A percentile compares a stretch with the other conserved stretches of the same genome.
Conservation (phyloP, 1,140 invertebrate species). For the Galendromus occidentalis region DNA sequence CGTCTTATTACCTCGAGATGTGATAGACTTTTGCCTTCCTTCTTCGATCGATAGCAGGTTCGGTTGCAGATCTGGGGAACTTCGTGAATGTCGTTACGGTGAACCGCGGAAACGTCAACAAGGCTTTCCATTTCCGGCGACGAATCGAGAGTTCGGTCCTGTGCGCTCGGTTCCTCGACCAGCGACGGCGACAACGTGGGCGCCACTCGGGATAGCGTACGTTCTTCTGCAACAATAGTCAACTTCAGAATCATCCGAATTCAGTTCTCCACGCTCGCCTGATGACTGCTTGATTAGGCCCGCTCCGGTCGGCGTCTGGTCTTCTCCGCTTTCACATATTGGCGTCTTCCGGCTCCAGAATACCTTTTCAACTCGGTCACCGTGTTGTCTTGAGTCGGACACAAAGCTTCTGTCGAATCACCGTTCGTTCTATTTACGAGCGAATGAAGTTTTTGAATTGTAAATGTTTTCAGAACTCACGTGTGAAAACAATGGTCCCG, state of each 20-base stretch:
- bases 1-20: background rate
- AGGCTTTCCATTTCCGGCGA: background rate
- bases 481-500: constrained; percentile 6
- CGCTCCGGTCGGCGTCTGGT: background rate
- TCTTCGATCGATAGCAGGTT: background rate
- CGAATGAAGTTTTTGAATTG: background rate
- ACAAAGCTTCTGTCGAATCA: background rate
- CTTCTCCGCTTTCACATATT: background rate
- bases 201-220: background rate
- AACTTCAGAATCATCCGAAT: background rate
- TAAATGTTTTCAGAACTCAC: background rate
- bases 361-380: background rate
- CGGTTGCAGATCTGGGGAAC: background rate
- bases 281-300: background rate
- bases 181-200: background rate
- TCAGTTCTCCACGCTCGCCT: background rate
- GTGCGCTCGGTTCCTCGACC: background rate
- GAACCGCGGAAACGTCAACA: background rate
- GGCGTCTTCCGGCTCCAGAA: background rate
- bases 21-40: background rate
- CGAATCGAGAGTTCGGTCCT: background rate
- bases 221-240: background rate
- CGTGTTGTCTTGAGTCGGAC: background rate
- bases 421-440: background rate
- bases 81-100: background rate